A percentile compares a stretch with the other conserved stretches of the same genome.
phyloP scores from a whole-genome alignment of 2,113 vertebrate genomes.

The Sialia sialis region DNA sequence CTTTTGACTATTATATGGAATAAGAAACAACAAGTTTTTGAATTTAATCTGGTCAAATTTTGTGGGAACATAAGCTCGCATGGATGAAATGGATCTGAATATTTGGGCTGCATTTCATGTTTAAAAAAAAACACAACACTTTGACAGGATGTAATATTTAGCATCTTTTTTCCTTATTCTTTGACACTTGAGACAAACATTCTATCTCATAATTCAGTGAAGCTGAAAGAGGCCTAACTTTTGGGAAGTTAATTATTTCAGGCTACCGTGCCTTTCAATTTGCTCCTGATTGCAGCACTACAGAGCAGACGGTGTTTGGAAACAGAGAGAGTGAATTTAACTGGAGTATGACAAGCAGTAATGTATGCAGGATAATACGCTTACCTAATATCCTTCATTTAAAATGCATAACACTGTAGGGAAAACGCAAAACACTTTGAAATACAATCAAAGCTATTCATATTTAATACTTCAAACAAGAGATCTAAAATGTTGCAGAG shows the following conservation, averaged over 20 bases:
- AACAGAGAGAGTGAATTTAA: background rate
- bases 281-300: background rate
- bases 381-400: constrained; percentile 5
- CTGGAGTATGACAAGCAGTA: background rate
- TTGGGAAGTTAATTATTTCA: background rate
- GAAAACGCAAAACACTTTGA: background rate
- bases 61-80: background rate
- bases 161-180: background rate
- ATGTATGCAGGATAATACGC: background rate
- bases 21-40: background rate
- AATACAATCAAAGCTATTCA: constrained; percentile 30
- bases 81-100: background rate
- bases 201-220: background rate
- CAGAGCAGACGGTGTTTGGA: background rate
- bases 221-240: background rate
- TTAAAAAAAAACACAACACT: background rate
- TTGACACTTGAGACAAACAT: background rate
- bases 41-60: background rate
- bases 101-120: background rate
- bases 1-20: background rate
- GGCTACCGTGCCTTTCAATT: background rate
- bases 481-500: background rate
- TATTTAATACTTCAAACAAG: constrained; percentile 33
- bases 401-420: background rate
- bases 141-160: background rate